phyloP scores from a whole-genome alignment of 1,140 invertebrate species.

The Drosophila miranda region DNA sequence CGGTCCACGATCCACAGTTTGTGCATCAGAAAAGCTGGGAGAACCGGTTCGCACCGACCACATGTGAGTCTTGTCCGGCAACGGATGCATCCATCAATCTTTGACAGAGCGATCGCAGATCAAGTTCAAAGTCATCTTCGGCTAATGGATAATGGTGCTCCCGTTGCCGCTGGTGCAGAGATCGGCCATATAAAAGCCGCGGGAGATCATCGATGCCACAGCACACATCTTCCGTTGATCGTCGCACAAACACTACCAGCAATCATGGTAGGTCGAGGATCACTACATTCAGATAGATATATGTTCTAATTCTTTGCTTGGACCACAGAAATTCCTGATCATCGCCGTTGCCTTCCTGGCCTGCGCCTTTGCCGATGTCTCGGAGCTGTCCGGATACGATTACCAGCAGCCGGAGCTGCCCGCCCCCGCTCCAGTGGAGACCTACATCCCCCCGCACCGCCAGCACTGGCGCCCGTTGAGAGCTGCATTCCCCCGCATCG shows the following conservation, averaged over 20 bases:
- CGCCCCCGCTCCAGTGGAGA: slow-evolving; percentile 49
- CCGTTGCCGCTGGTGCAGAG: slow-evolving; percentile 26
- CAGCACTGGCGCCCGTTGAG: slow-evolving; percentile 26
- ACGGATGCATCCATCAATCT: slow-evolving; percentile 34
- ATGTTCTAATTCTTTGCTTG: slow-evolving; percentile 4
- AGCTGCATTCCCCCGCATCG: slow-evolving; percentile 56
- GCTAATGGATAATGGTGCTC: slow-evolving; percentile 29
- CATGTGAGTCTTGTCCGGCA: background rate
- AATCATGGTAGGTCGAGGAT: slow-evolving; percentile 49
- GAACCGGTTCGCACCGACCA: slow-evolving; percentile 45
- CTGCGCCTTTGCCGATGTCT: slow-evolving; percentile 71
- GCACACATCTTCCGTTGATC: slow-evolving; percentile 54
- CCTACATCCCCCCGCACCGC: slow-evolving; percentile 45
- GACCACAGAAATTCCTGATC: slow-evolving; percentile 59
- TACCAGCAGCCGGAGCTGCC: slow-evolving; percentile 64
- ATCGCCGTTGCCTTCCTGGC: slow-evolving; percentile 66
- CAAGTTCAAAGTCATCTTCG: slow-evolving; percentile 73
- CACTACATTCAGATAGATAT: too few relatives aligned
- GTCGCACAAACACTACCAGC: slow-evolving; percentile 41
- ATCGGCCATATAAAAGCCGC: slow-evolving; percentile 46
- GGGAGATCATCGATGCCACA: slow-evolving; percentile 25
- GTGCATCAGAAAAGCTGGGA: slow-evolving; percentile 30
- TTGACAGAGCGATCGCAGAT: slow-evolving; percentile 34
- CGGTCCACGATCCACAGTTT: slow-evolving; percentile 1
- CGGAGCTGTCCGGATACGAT: slow-evolving; percentile 65